Evolutionary conservation across 2,113 vertebrate species (phyloP), one percentile per base, ranked within the genome.

Genomic region (Thunnus maccoyii): DNA sequence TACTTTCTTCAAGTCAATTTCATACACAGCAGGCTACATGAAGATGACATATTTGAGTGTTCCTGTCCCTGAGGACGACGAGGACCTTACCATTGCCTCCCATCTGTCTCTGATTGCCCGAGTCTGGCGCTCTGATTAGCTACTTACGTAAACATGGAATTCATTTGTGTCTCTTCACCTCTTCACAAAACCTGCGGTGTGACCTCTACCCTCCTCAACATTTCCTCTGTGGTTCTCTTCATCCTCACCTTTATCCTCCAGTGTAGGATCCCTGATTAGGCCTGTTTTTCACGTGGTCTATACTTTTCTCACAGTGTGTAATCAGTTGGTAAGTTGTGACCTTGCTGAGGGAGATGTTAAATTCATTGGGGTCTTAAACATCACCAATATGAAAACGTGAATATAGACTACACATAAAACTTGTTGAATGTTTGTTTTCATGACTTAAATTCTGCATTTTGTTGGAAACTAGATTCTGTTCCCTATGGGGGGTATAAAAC

Each of bases 91-190:
- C 15, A 7, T 5, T 30, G 15, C 50, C 57, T 22, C 48, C 14
- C 55, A 63, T 72, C 27, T 69, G 4, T 30, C 25, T 41, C 46
- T 69, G 65, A 87, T 73, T 73, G 71, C 54, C 62, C 1, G 44
- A 61, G 73, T 47, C 41, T 25, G 44, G 20, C 0, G 2, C 55
- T 65, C 62, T 82, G 80, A 90, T 87, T 36, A 84, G 78, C 74
- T 71, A 65, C 81, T 89, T 86, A 32, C 15, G n/a, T 56, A 84
- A 87, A 84, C 83, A 86, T 84, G 81, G 85, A 72, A 84, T 68
- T 63, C 12, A 0, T 69, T 77, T 8, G 10, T 48, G 54, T 30
- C 0, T 30, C 72, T 3, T 67, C 78, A 47, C 77, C 41, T 50
- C 67, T 62, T 71, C 60, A 76, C 72, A 25, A 22, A 20, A 69